Evolutionary conservation across 2,113 vertebrate species (phyloP), one percentile per base, ranked within the genome.

Genomic region (Tetrax tetrax): DNA sequence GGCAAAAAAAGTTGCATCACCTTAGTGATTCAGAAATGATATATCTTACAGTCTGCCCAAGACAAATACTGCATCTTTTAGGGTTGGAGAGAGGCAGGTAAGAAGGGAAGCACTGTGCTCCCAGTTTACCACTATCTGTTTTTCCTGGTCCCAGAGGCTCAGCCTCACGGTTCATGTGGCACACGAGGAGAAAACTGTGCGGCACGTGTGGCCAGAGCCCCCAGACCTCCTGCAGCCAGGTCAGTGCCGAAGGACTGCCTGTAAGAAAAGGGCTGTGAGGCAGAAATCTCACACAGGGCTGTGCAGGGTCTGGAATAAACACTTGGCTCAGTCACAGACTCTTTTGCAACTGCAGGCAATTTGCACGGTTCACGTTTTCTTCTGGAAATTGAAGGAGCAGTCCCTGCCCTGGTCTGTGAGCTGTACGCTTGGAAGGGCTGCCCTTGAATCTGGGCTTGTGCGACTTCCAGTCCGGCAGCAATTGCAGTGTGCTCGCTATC

Each of bases 121-220:
- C 8, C 1, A 2, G 10, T 5, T n/a, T 45, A 45, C 35, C 48
- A 79, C 28, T 72, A 1, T 50, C 72, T 75, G 45, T 17, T 31
- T 48, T 37, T 29, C 54, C 50, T 1, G 4, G 21, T 35, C 3
- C 4, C 24, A 33, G 47, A 14, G 59, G 50, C 74, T 87, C 57
- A 0, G 21, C 11, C 43, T 50, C 80, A 12, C 0, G 2, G 17
- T 35, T 65, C 54, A 80, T 0, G 1, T 1, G 3, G 65, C 2
- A 2, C 75, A 72, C 1, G 1, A 33, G 85, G 45, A 72, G 48
- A 38, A 59, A 45, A 74, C n/a, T 0, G 15, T 53, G 60, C 57
- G 27, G 74, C 51, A 47, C 10, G 0, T 10, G 65, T 17, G 38
- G 43, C 72, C 63, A 66, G 41, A 71, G 29, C 50, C 80, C 59